Percentiles rank a stretch among this genome's conserved stretches.
Conservation (phyloP, 1,140 invertebrate species). For the Drosophila pallidifrons region DNA sequence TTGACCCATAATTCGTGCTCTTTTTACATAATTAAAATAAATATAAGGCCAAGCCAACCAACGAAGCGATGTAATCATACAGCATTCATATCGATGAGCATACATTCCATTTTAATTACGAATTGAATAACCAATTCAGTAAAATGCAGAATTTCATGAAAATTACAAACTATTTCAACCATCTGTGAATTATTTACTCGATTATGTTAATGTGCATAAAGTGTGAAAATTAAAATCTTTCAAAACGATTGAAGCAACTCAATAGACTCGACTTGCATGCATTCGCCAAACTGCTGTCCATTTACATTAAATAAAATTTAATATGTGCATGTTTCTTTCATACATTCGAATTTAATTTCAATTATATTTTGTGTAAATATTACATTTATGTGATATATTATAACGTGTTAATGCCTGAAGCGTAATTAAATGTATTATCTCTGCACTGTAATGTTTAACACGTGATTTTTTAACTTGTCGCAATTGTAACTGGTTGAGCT, state of each 20-base stretch:
- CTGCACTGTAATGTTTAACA: constrained; percentile 1
- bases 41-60: constrained; percentile 31
- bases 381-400: constrained; percentile 6
- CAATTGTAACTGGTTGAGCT: not conserved
- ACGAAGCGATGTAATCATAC: not conserved
- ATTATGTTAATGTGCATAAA: not conserved
- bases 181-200: constrained; percentile 4
- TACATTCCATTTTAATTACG: constrained; percentile 5
- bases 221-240: constrained; percentile 4
- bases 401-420: constrained; percentile 21
- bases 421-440: constrained; percentile 17
- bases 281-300: not conserved
- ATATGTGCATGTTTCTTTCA: not conserved
- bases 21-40: constrained; percentile 70
- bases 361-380: not conserved
- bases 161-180: constrained; percentile 1
- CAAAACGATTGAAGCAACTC: not conserved
- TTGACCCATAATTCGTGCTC: constrained; percentile 72
- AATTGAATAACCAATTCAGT: not conserved
- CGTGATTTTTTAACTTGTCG: not conserved
- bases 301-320: constrained; percentile 1
- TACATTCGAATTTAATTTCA: not conserved
- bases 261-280: not conserved
- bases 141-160: not conserved
- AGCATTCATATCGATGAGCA: not conserved